Evolutionary conservation across 2,113 vertebrate species (phyloP), one percentile per base, ranked within the genome.

Genomic region (Dendropsophus ebraccatus): DNA sequence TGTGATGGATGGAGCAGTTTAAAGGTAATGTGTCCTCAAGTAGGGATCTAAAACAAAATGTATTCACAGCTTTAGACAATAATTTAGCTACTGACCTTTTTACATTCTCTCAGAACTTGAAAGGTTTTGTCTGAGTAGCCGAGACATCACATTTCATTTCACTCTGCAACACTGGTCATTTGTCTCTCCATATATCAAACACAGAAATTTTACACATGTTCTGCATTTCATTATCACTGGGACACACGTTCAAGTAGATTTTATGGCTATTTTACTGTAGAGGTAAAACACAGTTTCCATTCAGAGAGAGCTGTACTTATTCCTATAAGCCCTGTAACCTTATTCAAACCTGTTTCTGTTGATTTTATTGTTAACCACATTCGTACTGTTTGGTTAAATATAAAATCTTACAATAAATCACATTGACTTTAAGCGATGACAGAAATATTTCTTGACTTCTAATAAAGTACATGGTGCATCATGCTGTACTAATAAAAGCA

Each of bases 21-120:
- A 74, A 58, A 73, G 50, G 82, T 56, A 83, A 74, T 83, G 50
- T 83, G 67, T 83, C 69, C 82, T 74, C 32, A 83, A 72, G 67
- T 28, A 52, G 13, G 69, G 25, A 74, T 45, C 69, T 83, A 72
- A 74, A 83, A 56, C 50, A 83, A 83, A 73, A 83, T 74, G 65
- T 83, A 83, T 83, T 83, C 82, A 72, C 67, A 73, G 32, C n/a
- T 83, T 62, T 69, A 69, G 37, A 69, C 79, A 81, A 65, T 81
- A 67, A 81, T 81, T 81, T 65, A 67, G 79, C 14, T 65, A 21
- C 60, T 69, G 79, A 81, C 60, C 79, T 81, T 81, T 81, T 81
- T 81, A 81, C 60, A 28, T 11, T 81, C 28, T 81, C n/a, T 17
- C 23, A 32, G 79, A 81, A 67, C 58, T 30, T 81, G 79, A 49